A percentile compares a stretch with the other conserved stretches of the same genome.
These are phyloP conservation scores for Dysidea cf. avara DNA, from an alignment of 37 sponge, comb jelly and placozoan species.

Conservation along the genomic window DNA sequence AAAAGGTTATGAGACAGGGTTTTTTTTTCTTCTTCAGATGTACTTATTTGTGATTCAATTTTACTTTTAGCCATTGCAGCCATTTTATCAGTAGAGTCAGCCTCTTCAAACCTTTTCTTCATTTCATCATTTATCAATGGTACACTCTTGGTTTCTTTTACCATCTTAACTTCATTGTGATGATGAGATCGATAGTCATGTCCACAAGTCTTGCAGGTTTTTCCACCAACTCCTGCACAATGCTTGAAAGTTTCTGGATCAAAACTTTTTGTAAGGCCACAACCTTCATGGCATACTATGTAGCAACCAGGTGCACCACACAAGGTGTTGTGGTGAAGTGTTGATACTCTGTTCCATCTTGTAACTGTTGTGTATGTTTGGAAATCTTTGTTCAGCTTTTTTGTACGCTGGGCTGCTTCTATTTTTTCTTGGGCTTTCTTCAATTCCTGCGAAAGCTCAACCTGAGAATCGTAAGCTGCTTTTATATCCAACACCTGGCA, in stretches of 20 bases:
- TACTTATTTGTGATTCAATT: not conserved
- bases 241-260: constrained; percentile 25
- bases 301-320: no score
- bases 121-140: not conserved
- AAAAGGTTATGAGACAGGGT: not conserved
- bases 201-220: constrained; percentile 20
- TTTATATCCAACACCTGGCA: not conserved
- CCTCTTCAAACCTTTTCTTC: constrained; percentile 29
- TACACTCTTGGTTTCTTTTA: not conserved
- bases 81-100: constrained; percentile 9
- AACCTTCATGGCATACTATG: constrained; percentile 27
- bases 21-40: constrained; percentile 10
- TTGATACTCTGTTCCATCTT: not conserved
- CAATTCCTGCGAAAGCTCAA: not conserved
- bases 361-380: not conserved
- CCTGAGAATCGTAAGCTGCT: constrained; percentile 11
- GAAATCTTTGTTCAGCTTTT: constrained; percentile 1
- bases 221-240: constrained; percentile 20
- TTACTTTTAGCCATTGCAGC: not conserved
- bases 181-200: constrained; percentile 23
- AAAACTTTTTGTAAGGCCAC: constrained; percentile 2
- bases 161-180: constrained; percentile 1
- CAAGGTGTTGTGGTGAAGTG: constrained; percentile 29
- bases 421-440: not conserved
- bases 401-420: constrained; percentile 3